phyloP scores from a whole-genome alignment of 2,113 vertebrate genomes.

The Amia ocellicauda region DNA sequence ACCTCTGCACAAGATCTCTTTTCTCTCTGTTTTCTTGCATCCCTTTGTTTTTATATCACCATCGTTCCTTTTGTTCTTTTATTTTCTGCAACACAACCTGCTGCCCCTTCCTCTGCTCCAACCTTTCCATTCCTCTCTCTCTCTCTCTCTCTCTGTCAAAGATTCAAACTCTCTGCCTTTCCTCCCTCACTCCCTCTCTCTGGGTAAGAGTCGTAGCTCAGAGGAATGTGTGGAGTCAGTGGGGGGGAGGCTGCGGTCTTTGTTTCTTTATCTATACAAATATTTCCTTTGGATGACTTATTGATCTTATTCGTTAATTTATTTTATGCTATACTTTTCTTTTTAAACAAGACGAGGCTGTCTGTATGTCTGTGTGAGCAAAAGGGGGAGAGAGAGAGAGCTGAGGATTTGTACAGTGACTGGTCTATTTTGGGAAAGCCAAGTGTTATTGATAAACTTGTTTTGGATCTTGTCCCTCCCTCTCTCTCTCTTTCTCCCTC shows the following conservation, averaged over 20 bases:
- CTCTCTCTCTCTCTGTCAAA: not conserved
- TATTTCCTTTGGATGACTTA: not conserved
- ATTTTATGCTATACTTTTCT: not conserved
- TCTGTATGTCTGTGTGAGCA: too few relatives aligned
- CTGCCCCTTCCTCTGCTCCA: not conserved
- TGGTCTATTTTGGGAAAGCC: slow-evolving; percentile 24
- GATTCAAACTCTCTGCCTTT: not conserved
- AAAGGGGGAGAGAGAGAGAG: slow-evolving; percentile 4
- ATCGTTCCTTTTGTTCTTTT: too few relatives aligned
- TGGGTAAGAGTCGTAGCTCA: not conserved
- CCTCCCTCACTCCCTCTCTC: too few relatives aligned
- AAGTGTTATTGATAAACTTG: slow-evolving; percentile 54
- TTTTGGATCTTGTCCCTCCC: slow-evolving; percentile 35
- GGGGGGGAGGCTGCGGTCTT: not conserved
- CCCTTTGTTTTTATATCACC: slow-evolving; percentile 28
- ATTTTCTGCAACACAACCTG: too few relatives aligned
- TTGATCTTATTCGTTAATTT: not conserved
- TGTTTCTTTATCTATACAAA: not conserved
- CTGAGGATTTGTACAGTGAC: slow-evolving; percentile 23
- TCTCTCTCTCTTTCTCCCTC: slow-evolving; percentile 18
- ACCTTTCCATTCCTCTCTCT: not conserved
- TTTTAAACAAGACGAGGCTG: too few relatives aligned
- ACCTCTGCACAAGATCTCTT: slow-evolving; percentile 25
- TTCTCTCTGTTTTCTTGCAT: slow-evolving; percentile 23
- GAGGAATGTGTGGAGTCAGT: not conserved